These are phyloP conservation scores for Accipiter badius DNA, from an alignment of 2,797 vertebrate genomes.

Conservation along the genomic window DNA sequence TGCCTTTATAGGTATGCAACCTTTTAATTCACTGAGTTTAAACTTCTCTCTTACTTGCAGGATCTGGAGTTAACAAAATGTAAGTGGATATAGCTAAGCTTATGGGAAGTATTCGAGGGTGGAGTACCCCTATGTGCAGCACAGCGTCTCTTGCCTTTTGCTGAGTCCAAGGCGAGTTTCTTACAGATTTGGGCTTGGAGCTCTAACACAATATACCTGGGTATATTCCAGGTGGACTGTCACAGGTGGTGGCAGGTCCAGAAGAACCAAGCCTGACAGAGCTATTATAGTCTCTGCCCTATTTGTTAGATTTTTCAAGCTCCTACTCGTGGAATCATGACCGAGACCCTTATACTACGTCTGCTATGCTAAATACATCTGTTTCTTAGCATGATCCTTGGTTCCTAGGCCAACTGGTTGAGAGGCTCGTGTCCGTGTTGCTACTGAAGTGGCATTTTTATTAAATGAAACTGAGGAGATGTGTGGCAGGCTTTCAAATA, in stretches of 20 bases:
- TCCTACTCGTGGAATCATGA: neutral
- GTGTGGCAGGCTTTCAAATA: neutral
- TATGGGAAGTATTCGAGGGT: neutral
- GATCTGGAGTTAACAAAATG: neutral
- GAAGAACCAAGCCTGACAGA: neutral
- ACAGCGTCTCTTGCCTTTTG: neutral
- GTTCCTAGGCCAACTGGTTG: neutral
- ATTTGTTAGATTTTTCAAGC: neutral
- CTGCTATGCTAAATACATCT: neutral
- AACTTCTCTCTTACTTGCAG: neutral
- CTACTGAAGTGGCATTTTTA: neutral
- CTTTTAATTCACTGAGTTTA: neutral
- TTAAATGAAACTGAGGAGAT: neutral
- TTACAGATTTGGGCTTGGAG: neutral
- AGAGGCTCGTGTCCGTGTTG: neutral
- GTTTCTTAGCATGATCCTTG: neutral
- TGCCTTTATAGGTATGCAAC: neutral
- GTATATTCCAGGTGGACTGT: neutral
- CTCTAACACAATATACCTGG: neutral
- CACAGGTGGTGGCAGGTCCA: neutral
- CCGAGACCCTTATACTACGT: neutral
- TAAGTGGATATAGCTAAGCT: neutral
- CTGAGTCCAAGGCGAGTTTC: neutral
- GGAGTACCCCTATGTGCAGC: neutral
- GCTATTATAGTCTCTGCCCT: neutral